These are phyloP conservation scores for Camptogramma bilineatum DNA, from an alignment of 2,888 invertebrate genomes.

Conservation along the genomic window DNA sequence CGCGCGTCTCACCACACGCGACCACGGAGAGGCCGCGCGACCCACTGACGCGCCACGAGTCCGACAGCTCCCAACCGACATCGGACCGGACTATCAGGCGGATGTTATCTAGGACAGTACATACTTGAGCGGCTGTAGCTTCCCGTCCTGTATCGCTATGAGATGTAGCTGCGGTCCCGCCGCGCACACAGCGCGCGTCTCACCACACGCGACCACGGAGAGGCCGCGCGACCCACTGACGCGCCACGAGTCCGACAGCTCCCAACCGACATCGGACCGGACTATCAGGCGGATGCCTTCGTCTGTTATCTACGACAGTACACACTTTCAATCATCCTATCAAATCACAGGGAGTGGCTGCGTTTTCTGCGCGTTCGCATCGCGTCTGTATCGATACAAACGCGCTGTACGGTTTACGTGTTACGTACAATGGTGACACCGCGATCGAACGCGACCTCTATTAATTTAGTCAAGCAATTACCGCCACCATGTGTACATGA, in stretches of 20 bases:
- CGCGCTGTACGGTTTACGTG: no score
- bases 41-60: slow-evolving; percentile 91
- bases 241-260: slow-evolving; percentile 84
- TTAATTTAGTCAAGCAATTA: no score
- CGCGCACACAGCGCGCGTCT: slow-evolving; percentile 91
- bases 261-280: slow-evolving; percentile 79
- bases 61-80: slow-evolving; percentile 66
- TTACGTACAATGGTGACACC: no score
- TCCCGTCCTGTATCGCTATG: slow-evolving; percentile 50
- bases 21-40: slow-evolving; percentile 95
- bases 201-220: slow-evolving; percentile 95
- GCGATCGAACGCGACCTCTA: no score
- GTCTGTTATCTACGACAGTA: slow-evolving; percentile 84
- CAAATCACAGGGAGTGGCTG: no score
- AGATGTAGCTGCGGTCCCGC: slow-evolving; percentile 90
- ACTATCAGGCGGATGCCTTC: slow-evolving; percentile 70
- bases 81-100: no score
- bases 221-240: slow-evolving; percentile 91
- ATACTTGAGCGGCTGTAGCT: slow-evolving; percentile 48
- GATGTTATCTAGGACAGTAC: neutral
- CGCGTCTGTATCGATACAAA: no score
- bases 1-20: slow-evolving; percentile 89
- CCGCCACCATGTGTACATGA: no score
- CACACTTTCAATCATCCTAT: neutral
- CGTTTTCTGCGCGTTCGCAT: no score